Evolutionary conservation across 1,140 invertebrate species (phyloP).

Genomic region (Zaprionus vittiger): DNA sequence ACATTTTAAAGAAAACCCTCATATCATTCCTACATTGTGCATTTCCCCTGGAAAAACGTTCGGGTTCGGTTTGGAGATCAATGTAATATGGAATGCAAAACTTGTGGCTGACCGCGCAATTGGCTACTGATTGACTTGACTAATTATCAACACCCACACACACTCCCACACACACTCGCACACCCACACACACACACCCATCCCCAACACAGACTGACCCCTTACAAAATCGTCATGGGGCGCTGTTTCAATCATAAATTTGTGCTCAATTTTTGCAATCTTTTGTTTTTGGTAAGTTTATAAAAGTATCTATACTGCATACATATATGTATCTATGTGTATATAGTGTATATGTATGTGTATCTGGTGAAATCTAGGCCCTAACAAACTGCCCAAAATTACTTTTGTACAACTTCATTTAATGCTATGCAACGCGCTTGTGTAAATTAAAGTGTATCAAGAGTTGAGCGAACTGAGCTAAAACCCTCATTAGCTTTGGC

Average conservation of each 20-base stretch:
- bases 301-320: not conserved
- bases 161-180: constrained; percentile 31
- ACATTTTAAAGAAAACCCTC: constrained; percentile 27
- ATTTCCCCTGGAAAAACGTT: not conserved
- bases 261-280: constrained; percentile 79
- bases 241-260: constrained; percentile 74
- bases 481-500: not conserved
- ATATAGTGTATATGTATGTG: not conserved
- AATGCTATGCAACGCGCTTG: constrained; percentile 19
- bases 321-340: not conserved
- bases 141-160: constrained; percentile 33
- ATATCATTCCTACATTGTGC: no score
- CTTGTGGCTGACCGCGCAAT: constrained; percentile 28
- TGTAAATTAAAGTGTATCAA: constrained; percentile 29
- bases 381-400: constrained; percentile 46
- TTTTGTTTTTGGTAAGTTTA: constrained; percentile 76
- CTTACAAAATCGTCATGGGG: constrained; percentile 48
- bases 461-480: not conserved
- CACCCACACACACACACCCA: constrained; percentile 13
- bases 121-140: constrained; percentile 27
- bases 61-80: not conserved
- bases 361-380: constrained; percentile 53
- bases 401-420: constrained; percentile 40
- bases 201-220: constrained; percentile 10
- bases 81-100: constrained; percentile 27